These are phyloP conservation scores for Athene cunicularia DNA, from an alignment of 2,113 vertebrate genomes.

Conservation along the genomic window DNA sequence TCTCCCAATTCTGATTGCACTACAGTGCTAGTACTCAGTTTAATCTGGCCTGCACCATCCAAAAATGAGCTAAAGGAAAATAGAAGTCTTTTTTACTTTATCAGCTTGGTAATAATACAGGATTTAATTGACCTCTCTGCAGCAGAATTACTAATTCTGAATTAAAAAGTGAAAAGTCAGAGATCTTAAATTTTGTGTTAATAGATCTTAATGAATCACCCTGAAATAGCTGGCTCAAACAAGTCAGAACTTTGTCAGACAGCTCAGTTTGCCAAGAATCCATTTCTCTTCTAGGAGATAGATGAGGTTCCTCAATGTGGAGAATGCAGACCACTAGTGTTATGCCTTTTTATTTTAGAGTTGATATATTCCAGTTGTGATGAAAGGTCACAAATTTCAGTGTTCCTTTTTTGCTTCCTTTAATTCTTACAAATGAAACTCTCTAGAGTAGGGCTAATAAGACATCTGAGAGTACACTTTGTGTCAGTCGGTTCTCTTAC, in stretches of 20 bases:
- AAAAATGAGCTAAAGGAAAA: constrained; percentile 41
- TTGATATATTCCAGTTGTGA: constrained; percentile 54
- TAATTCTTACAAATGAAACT: constrained; percentile 22
- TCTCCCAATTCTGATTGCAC: background rate
- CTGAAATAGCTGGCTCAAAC: constrained; percentile 74
- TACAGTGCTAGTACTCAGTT: background rate
- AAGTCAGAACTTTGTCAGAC: constrained; percentile 55
- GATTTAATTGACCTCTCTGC: constrained; percentile 72
- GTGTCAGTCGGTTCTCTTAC: background rate
- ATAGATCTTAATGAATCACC: constrained; percentile 72
- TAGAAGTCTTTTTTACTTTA: constrained; percentile 31
- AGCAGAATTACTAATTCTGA: constrained; percentile 71
- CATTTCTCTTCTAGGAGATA: constrained; percentile 36
- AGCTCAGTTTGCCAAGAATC: constrained; percentile 68
- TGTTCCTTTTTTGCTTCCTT: constrained; percentile 13
- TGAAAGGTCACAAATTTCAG: constrained; percentile 50
- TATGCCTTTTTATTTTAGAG: constrained; percentile 44
- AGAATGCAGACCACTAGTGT: constrained; percentile 14
- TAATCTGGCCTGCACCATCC: background rate
- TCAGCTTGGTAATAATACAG: constrained; percentile 60
- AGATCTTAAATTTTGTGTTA: constrained; percentile 74
- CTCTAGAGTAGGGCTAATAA: background rate
- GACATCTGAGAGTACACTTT: background rate
- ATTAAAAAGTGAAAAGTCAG: constrained; percentile 71
- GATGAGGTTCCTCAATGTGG: constrained; percentile 35